Conservation (phyloP, 1,140 invertebrate species). For the Teleogryllus occipitalis region DNA sequence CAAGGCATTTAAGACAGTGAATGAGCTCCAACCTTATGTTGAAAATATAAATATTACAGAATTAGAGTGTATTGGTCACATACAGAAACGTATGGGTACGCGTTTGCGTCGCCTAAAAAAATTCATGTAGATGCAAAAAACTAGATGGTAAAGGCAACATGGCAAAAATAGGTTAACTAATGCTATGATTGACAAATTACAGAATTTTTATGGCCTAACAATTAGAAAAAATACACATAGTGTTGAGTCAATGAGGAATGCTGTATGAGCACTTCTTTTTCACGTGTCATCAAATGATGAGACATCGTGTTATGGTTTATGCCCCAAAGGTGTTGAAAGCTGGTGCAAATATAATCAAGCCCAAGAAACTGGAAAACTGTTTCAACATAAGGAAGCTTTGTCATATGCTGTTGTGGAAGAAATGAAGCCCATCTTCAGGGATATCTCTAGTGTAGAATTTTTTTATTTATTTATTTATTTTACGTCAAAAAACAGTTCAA, state of each 20-base stretch:
- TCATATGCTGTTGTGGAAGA: too few relatives aligned
- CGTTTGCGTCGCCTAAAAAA: not conserved
- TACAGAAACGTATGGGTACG: conserved; percentile 7
- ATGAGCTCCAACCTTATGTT: not conserved
- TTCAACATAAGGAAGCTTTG: too few relatives aligned
- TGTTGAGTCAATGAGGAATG: conserved; percentile 20
- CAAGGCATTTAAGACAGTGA: not conserved
- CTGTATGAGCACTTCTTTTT: conserved; percentile 25
- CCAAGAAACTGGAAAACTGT: conserved; percentile 18
- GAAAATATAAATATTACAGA: not conserved
- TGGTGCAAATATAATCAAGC: conserved; percentile 31
- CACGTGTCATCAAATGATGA: conserved; percentile 24
- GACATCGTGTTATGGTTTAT: conserved; percentile 26
- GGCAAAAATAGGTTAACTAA: conserved; percentile 23
- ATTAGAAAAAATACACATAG: conserved; percentile 24
- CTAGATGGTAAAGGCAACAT: not conserved
- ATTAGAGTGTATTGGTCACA: not conserved
- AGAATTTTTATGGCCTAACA: too few relatives aligned
- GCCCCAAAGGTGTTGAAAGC: too few relatives aligned
- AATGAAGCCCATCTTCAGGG: too few relatives aligned
- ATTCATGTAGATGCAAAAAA: not conserved
- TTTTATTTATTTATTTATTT: too few relatives aligned
- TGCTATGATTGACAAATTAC: conserved; percentile 22
- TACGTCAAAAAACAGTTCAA: too few relatives aligned
- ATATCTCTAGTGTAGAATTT: conserved; percentile 19